Evolutionary conservation across 2,797 vertebrate genomes (phyloP).

Genomic region (Platyrinchus mystaceus): DNA sequence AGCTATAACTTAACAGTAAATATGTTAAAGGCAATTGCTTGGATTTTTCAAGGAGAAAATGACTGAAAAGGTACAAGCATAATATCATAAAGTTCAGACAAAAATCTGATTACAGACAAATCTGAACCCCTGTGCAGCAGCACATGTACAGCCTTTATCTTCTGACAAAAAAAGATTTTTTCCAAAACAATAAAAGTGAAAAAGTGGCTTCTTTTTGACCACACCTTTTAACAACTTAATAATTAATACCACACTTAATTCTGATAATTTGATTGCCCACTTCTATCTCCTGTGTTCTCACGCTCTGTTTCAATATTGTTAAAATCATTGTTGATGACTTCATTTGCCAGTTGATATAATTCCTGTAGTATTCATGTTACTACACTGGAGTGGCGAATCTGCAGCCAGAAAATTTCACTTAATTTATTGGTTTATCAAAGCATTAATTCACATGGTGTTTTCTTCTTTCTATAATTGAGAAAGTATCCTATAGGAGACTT

Average conservation of each 20-base stretch:
- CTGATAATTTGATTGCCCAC: neutral
- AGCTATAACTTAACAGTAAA: neutral
- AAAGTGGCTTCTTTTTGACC: neutral
- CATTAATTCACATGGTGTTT: neutral
- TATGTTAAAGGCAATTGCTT: neutral
- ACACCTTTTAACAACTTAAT: neutral
- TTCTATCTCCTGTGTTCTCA: neutral
- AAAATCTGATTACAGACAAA: neutral
- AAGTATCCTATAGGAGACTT: neutral
- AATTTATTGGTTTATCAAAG: neutral
- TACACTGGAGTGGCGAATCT: neutral
- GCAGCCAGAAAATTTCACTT: neutral
- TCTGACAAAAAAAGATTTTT: neutral
- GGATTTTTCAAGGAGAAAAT: neutral
- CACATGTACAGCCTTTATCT: neutral
- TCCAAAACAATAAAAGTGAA: neutral
- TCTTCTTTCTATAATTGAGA: neutral
- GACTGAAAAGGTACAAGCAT: neutral
- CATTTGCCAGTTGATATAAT: constrained; percentile 12
- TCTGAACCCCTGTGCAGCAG: neutral
- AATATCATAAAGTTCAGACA: neutral
- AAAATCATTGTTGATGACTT: neutral
- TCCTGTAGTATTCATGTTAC: neutral
- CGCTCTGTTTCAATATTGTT: constrained; percentile 9
- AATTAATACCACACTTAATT: neutral